Base-by-base conservation (phyloP, 2,797 vertebrate species). In the Thaleichthys pacificus region DNA sequence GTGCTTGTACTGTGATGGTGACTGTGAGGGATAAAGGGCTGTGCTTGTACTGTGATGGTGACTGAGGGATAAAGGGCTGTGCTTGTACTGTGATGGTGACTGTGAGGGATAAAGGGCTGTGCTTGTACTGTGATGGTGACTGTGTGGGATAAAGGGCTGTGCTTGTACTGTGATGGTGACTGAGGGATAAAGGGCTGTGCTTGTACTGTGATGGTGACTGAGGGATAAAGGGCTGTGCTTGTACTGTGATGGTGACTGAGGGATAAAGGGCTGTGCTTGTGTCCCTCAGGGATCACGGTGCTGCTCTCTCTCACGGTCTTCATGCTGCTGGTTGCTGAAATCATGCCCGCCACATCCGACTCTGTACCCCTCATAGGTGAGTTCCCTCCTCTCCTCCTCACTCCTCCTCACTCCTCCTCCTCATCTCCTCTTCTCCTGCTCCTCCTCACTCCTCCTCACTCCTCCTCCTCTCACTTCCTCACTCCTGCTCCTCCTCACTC, bases 261-360 rank as follows among this genome's bases (percentile, higher is more conserved):
- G 5, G 1, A 9, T 42, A 42, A 0, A 42, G 38, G 11, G 9
- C 47, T 32, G 17, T 54, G 4, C 19, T n/a, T 56, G 15, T 56
- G 62, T 76, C 70, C 88, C 88, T 47, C 89, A 97, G 96, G 96
- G 54, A 97, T 98, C 86, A 98, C 96, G 0, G 96, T 98, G 76
- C 75, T 98, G 63, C 89, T 98, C 22, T 97, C 96, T 2, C 94
- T 98, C n/a, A 97, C 96, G 0, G 96, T 97, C 80, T 98, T 98
- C 88, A 98, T 98, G 96, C 90, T 97, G 63, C 93, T 97, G 24
- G 96, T 97, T 3, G 96, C 96, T 12, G 96, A 98, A 86, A 97
- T 98, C 85, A 98, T 98, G 96, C 96, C 96, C 4, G 96, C 96
- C 0, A 98, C 96, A 0, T 98, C 96, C 0, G 96, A 98, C 78